These are phyloP conservation scores for Drosophila nr. fundita DNA, from an alignment of 2,888 invertebrate genomes.

Conservation along the genomic window DNA sequence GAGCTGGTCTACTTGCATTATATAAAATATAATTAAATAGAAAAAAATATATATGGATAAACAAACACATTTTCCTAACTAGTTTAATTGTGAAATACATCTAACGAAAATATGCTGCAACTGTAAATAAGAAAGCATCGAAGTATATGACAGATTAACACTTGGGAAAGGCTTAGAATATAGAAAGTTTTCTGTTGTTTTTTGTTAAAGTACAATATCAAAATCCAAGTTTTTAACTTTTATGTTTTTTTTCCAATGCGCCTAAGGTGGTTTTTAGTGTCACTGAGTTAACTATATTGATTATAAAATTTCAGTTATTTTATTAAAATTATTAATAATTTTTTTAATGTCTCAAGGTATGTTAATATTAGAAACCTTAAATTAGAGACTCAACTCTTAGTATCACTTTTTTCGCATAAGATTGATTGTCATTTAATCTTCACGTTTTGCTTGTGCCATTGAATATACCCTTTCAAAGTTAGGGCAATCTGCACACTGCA, in stretches of 20 bases:
- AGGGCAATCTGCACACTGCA: slow-evolving; percentile 9
- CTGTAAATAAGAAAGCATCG: not conserved
- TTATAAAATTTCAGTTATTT: too few species aligned
- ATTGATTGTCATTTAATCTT: not conserved
- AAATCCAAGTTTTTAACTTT: not conserved
- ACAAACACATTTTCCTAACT: not conserved
- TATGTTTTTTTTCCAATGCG: too few species aligned
- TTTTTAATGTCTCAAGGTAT: too few species aligned
- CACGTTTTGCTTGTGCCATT: not conserved
- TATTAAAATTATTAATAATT: too few species aligned
- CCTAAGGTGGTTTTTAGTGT: too few species aligned
- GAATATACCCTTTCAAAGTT: not conserved
- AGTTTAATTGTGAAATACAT: not conserved
- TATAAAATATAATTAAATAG: not conserved
- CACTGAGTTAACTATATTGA: too few species aligned
- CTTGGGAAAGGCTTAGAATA: not conserved
- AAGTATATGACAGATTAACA: rapidly evolving
- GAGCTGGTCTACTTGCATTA: not conserved
- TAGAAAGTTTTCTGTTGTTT: not conserved
- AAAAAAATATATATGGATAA: not conserved
- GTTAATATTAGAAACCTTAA: rapidly evolving
- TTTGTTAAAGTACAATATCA: not conserved
- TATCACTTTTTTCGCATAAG: not conserved
- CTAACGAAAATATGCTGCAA: too few species aligned
- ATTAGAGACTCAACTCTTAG: not conserved